Base-by-base conservation (phyloP, 2,797 vertebrate species). In the Cynodonichthys magdalenae region DNA sequence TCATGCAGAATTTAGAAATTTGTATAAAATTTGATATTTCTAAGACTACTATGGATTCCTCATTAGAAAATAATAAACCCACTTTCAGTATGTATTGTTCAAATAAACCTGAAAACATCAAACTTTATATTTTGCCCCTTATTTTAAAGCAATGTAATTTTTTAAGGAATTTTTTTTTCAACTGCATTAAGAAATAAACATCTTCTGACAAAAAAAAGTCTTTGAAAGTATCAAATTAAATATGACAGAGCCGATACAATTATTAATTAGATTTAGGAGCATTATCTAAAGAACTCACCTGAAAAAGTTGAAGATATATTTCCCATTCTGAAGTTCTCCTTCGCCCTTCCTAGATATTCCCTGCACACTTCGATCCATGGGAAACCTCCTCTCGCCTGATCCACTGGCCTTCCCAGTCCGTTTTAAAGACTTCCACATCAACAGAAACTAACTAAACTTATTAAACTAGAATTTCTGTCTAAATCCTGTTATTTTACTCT, bases 231-330 rank as follows among this genome's bases (percentile, higher is more conserved):
- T 39, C 3, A 39, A 39, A 36, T 1, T 24, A 31, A 31, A 31
- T 31, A 31, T 31, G 31, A 31, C 31, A 36, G 11, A 36, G 11
- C 3, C 9, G n/a, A 8, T 28, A 31, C 18, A 19, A 42, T 39
- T 3, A 20, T 8, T 46, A 2, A 4, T 34, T 54, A 56, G 15
- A 42, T 48, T 51, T n/a, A 49, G 17, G 36, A 31, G 66, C 59
- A 71, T 12, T 46, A 60, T 71, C 54, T 46, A 44, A 81, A 76
- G 39, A 72, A 92, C 91, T 86, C 83, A 93, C 92, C 90, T 91
- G 82, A 67, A 86, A 77, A 87, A 83, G 71, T 64, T 75, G 70
- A 53, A 75, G 57, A 83, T 58, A 55, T 71, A 71, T 88, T 78
- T 76, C 80, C 80, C 78, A 81, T 89, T 75, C 63, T 81, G 59